These are phyloP conservation scores for Aplysia californica DNA, from an alignment of 1,140 invertebrate genomes.

Conservation along the genomic window DNA sequence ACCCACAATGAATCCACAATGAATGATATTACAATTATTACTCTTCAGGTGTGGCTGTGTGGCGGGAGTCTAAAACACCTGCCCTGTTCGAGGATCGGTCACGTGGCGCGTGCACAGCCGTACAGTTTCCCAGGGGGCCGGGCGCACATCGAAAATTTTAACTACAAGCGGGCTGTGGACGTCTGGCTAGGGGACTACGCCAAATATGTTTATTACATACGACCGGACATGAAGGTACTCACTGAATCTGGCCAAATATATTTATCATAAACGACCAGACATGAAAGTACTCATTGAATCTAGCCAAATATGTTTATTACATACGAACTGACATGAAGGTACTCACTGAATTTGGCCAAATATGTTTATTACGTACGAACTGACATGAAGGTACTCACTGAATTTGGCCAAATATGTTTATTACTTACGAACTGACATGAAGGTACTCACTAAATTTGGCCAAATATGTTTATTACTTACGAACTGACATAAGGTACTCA, in stretches of 20 bases:
- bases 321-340: background rate
- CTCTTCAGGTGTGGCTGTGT: constrained; percentile 97
- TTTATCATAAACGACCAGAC: background rate
- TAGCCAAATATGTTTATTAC: background rate
- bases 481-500: background rate
- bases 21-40: no score
- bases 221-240: constrained; percentile 57
- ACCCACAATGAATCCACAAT: no score
- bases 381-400: background rate
- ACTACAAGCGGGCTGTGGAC: constrained; percentile 61
- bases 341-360: background rate
- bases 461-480: background rate
- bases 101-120: constrained; percentile 84
- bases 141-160: constrained; percentile 49
- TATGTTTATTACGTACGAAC: background rate
- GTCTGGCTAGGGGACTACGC: constrained; percentile 61
- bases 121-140: constrained; percentile 90
- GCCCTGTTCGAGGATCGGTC: constrained; percentile 62
- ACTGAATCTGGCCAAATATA: background rate
- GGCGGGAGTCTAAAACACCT: constrained; percentile 94
- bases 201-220: constrained; percentile 51
- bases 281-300: background rate
- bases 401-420: background rate
- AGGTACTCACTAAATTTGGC: background rate
- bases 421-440: background rate